Conservation (phyloP, 2,888 invertebrate species). For the Agriopis aurantiaria region DNA sequence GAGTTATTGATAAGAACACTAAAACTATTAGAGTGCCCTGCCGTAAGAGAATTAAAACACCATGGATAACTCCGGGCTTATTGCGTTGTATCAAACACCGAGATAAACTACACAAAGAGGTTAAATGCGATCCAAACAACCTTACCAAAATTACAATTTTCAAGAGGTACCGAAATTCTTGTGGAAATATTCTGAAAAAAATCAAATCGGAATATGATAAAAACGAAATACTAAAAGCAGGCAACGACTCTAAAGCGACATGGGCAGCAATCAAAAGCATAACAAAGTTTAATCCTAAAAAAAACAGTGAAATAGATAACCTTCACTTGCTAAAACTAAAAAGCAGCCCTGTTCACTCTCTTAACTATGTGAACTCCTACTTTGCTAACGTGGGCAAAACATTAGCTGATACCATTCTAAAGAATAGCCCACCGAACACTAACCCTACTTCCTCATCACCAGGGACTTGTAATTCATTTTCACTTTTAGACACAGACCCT, state of each 20-base stretch:
- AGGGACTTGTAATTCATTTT: background rate
- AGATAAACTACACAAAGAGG: conserved; percentile 29
- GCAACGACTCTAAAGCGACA: background rate
- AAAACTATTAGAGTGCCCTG: conserved; percentile 10
- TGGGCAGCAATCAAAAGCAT: conserved; percentile 5
- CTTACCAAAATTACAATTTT: conserved; percentile 18
- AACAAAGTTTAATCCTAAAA: background rate
- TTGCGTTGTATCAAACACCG: conserved; percentile 35
- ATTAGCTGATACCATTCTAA: background rate
- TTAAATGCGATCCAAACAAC: conserved; percentile 19
- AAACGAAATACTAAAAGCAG: conserved; percentile 1
- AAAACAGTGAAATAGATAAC: conserved; percentile 6
- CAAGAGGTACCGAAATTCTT: conserved; percentile 34
- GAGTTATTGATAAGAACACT: conserved; percentile 21
- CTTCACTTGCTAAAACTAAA: conserved; percentile 8
- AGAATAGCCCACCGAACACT: background rate
- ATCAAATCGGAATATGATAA: conserved; percentile 35
- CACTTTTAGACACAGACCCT: background rate
- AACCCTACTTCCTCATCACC: background rate
- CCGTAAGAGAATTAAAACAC: conserved; percentile 23
- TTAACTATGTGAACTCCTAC: conserved; percentile 6
- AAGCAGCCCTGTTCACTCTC: background rate
- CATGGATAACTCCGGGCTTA: conserved; percentile 35
- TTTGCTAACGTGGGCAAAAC: conserved; percentile 6
- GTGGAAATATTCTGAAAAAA: conserved; percentile 35